Conservation (phyloP, 2,113 vertebrate species). For the Nansenia antarctica region DNA sequence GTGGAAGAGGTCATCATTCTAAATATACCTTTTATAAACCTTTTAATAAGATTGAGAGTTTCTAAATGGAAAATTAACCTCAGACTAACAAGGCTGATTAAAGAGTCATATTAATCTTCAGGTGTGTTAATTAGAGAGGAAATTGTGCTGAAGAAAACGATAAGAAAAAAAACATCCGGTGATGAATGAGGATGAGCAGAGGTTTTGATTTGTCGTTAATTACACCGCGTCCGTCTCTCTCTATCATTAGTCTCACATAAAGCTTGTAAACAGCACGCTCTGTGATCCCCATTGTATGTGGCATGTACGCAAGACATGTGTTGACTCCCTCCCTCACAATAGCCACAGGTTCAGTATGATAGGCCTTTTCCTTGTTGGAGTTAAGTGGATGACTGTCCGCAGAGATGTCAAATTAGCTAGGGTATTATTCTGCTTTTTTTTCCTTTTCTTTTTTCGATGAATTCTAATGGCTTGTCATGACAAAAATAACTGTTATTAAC, state of each 20-base stretch:
- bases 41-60: not conserved
- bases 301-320: not conserved
- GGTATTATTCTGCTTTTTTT: not conserved
- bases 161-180: not conserved
- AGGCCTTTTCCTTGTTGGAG: not conserved
- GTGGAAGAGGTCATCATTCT: too few relatives aligned
- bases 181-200: constrained; percentile 13
- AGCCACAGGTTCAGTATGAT: not conserved
- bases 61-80: not conserved
- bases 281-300: not conserved
- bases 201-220: constrained; percentile 25
- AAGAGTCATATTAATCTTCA: not conserved
- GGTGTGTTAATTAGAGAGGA: not conserved
- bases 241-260: constrained; percentile 16
- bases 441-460: not conserved
- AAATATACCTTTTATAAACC: too few relatives aligned
- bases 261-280: not conserved
- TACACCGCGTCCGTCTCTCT: constrained; percentile 17
- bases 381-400: not conserved
- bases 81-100: not conserved
- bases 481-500: constrained; percentile 3
- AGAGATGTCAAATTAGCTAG: not conserved
- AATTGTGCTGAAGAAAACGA: not conserved
- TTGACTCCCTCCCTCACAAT: not conserved
- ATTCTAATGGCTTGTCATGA: not conserved